phyloP scores from a whole-genome alignment of 2,888 invertebrate species.

The Morpho deidamia region DNA sequence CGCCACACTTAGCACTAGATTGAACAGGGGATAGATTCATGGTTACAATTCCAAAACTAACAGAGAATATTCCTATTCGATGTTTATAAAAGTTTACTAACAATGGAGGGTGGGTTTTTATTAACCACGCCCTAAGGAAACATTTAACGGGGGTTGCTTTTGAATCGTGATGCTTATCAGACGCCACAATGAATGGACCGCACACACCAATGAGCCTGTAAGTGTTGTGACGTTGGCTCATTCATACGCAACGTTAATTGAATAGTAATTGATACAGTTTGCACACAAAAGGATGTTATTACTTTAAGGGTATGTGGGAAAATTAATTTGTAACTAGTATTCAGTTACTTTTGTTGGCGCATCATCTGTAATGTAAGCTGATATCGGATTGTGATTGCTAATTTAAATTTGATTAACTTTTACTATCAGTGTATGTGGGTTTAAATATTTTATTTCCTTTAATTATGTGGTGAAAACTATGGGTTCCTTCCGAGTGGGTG shows the following conservation, averaged over 20 bases:
- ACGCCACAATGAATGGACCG: constrained; percentile 44
- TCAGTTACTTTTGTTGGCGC: constrained; percentile 36
- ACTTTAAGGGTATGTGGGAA: constrained; percentile 76
- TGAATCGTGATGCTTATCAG: constrained; percentile 33
- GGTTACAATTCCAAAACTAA: constrained; percentile 24
- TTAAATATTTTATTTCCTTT: too few relatives aligned
- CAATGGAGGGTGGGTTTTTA: constrained; percentile 33
- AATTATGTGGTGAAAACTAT: too few relatives aligned
- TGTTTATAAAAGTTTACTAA: constrained; percentile 32
- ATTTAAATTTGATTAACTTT: constrained; percentile 23
- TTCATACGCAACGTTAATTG: constrained; percentile 56
- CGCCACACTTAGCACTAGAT: constrained; percentile 49
- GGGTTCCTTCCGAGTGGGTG: too few relatives aligned
- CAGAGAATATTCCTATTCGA: constrained; percentile 17
- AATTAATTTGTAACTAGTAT: constrained; percentile 70
- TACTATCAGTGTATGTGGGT: not conserved
- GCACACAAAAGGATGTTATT: constrained; percentile 71
- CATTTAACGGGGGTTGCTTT: constrained; percentile 13
- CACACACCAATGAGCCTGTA: constrained; percentile 51
- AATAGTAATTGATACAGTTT: constrained; percentile 71
- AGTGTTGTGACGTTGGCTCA: constrained; percentile 70
- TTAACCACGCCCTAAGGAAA: constrained; percentile 41
- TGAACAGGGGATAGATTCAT: constrained; percentile 55
- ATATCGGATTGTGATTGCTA: constrained; percentile 12
- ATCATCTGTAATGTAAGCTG: constrained; percentile 10